These are phyloP conservation scores for Hydraecia micacea DNA, from an alignment of 2,888 invertebrate genomes.

Conservation along the genomic window DNA sequence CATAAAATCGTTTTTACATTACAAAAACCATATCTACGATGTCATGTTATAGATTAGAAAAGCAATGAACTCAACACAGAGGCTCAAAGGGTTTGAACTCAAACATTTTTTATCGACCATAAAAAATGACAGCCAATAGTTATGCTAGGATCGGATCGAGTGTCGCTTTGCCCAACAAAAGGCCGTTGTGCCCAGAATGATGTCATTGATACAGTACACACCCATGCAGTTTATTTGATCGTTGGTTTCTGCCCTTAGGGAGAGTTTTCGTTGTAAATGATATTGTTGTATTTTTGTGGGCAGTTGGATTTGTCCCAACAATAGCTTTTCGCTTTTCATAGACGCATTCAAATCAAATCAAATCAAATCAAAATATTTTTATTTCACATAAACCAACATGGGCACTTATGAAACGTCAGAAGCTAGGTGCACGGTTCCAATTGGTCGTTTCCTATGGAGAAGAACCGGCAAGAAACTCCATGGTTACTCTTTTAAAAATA, in stretches of 20 bases:
- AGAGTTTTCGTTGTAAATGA: conserved; percentile 14
- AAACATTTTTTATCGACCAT: conserved; percentile 50
- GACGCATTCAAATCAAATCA: no score
- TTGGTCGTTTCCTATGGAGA: no score
- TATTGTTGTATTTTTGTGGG: conserved; percentile 9
- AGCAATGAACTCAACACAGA: conserved; percentile 23
- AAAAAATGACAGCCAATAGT: conserved; percentile 51
- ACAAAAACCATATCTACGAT: conserved; percentile 13
- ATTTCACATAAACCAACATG: no score
- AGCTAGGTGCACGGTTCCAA: no score
- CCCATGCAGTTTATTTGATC: conserved; percentile 47
- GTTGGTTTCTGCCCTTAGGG: conserved; percentile 7
- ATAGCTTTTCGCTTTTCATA: not conserved
- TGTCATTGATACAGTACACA: conserved; percentile 45
- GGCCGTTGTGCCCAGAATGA: conserved; percentile 17
- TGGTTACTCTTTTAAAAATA: no score
- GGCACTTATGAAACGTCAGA: no score
- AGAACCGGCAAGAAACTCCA: no score
- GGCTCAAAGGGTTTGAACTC: conserved; percentile 32
- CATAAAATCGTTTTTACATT: conserved; percentile 7
- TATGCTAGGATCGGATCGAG: conserved; percentile 33
- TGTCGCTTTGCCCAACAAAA: conserved; percentile 46
- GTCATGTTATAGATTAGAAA: conserved; percentile 32
- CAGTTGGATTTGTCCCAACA: not conserved
- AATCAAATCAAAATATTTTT: no score